Base-by-base conservation (phyloP, 2,888 invertebrate genomes). In the Autographa pulchrina region DNA sequence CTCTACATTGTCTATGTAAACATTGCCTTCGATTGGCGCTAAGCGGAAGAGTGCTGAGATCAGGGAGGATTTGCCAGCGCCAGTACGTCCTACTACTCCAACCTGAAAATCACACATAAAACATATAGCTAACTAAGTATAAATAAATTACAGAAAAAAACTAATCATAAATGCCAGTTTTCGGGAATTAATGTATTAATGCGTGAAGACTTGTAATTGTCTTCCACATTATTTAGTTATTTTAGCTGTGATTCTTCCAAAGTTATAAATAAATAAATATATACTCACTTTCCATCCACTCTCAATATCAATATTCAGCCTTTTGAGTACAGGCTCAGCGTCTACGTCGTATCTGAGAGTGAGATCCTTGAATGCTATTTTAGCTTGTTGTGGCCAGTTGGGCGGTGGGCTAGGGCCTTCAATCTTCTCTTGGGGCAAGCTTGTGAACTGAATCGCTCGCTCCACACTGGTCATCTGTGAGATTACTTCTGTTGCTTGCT, bases 41-140 rank as follows among this genome's bases (percentile, higher is more conserved):
- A 99, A 91, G 4, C 98, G 96, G 92, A 99, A 99, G 32, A 99
- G 93, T 0, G 98, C 98, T 5, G 98, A 97, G 78, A 98, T 97
- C 54, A 98, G 93, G 0, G 98, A 98, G 0, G 98, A 98, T 90
- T 98, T 98, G 18, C 98, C 98, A 11, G 98, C 98, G 1, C 99
- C 98, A 0, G 98, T 99, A 65, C 98, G 96, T 0, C 99, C 98
- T 0, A 98, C 98, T 74, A 98, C 97, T 64, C 98, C 98, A 62
- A 98, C 96, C 97, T 98, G 70, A n/a, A 32, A 56, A 14, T 16
- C 20, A 38, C 4, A 48, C 9, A 48, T 7, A 54, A 61, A 52
- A 72, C 54, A 2, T 13, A 52, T 18, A n/a, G n/a, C n/a, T n/a
- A n/a, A n/a, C n/a, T n/a, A 6, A 8, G n/a, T 8, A 52, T 13